Evolutionary conservation across 2,888 invertebrate species (phyloP).

Genomic region (Nudaria mundana): DNA sequence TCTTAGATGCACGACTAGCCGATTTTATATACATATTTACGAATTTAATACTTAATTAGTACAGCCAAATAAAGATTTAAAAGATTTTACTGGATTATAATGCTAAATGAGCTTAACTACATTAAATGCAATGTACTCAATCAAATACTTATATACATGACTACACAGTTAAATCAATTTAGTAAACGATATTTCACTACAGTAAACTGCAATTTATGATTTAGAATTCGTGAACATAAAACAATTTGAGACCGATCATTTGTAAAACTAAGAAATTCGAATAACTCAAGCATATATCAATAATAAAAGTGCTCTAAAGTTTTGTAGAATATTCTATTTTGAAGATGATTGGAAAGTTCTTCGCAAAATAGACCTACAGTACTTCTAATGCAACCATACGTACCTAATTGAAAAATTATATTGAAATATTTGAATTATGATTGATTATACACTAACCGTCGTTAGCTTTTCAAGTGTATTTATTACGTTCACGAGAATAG

Average conservation of each 20-base stretch:
- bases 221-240: neutral
- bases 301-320: too few species aligned
- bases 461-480: too few species aligned
- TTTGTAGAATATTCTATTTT: too few species aligned
- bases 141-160: conserved; percentile 63
- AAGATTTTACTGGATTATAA: conserved; percentile 41
- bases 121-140: conserved; percentile 75
- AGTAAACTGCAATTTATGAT: conserved; percentile 16
- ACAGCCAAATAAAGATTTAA: conserved; percentile 46
- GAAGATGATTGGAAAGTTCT: too few species aligned
- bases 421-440: too few species aligned
- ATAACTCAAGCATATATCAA: too few species aligned
- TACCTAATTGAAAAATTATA: too few species aligned
- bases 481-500: too few species aligned
- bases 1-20: conserved; percentile 66
- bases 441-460: too few species aligned
- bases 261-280: neutral
- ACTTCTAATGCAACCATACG: too few species aligned
- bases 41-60: conserved; percentile 37
- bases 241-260: neutral
- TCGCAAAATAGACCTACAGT: too few species aligned
- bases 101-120: conserved; percentile 62
- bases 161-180: conserved; percentile 35
- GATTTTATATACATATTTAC: conserved; percentile 42
- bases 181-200: conserved; percentile 15